phyloP scores from a whole-genome alignment of 2,888 invertebrate genomes.

The Drosophila picticornis region DNA sequence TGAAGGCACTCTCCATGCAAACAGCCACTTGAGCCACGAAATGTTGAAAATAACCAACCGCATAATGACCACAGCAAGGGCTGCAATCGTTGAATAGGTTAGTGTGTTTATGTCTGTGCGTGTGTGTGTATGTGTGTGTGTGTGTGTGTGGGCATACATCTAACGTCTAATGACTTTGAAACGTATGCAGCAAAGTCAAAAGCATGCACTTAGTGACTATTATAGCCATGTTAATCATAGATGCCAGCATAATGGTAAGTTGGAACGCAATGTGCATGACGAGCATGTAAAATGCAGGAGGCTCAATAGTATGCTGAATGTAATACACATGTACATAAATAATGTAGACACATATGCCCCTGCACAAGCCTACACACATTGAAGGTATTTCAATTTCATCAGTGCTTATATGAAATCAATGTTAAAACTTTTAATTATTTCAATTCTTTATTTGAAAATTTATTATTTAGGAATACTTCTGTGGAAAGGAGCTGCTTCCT shows the following conservation, averaged over 20 bases:
- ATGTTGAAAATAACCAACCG: slow-evolving; percentile 70
- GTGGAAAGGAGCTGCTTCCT: neutral
- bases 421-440: neutral
- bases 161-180: slow-evolving; percentile 66
- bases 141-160: slow-evolving; percentile 12
- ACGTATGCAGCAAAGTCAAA: slow-evolving; percentile 69
- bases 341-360: neutral
- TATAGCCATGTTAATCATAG: slow-evolving; percentile 76
- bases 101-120: neutral
- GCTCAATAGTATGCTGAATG: slow-evolving; percentile 16
- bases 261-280: slow-evolving; percentile 68
- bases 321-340: neutral
- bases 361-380: neutral
- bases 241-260: slow-evolving; percentile 69
- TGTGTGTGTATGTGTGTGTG: slow-evolving; percentile 17
- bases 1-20: slow-evolving; percentile 51
- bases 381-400: slow-evolving; percentile 27
- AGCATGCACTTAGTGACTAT: slow-evolving; percentile 79
- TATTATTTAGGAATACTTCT: neutral
- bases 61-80: slow-evolving; percentile 69
- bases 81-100: slow-evolving; percentile 43
- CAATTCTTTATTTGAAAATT: neutral
- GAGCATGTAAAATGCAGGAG: slow-evolving; percentile 35
- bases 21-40: slow-evolving; percentile 77
- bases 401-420: slow-evolving; percentile 11